Conservation (phyloP, 2,797 vertebrate genomes). For the Mormyrus proboscirostris region DNA sequence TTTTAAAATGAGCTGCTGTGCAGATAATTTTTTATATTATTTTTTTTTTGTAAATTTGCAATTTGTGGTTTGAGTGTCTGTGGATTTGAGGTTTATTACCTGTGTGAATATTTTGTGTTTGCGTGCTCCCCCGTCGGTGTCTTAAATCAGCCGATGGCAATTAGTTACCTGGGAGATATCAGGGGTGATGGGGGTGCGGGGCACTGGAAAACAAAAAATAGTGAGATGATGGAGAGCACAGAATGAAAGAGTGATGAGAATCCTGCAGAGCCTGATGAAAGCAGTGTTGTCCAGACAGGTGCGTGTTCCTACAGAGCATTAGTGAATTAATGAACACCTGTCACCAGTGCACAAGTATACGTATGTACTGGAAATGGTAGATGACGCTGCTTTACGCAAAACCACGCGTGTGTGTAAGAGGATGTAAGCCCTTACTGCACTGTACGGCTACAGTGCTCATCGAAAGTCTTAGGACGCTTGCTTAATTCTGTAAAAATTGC, state of each 20-base stretch:
- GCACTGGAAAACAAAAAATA: background rate
- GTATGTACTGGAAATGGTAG: background rate
- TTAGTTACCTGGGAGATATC: background rate
- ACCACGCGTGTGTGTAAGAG: background rate
- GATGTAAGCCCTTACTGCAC: background rate
- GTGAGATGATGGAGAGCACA: background rate
- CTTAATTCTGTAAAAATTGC: background rate
- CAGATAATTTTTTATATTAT: background rate
- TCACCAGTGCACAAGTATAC: background rate
- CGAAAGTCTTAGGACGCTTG: background rate
- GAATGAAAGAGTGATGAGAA: background rate
- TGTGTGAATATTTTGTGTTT: background rate
- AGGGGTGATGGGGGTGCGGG: background rate
- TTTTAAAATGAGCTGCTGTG: background rate
- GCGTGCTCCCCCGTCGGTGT: background rate
- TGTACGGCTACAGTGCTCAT: background rate
- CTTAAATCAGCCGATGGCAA: background rate
- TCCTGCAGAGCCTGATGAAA: background rate
- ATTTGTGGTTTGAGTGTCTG: background rate
- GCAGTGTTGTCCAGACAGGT: background rate
- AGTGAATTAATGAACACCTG: background rate
- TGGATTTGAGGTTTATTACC: background rate
- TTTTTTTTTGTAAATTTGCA: background rate
- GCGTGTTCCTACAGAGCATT: background rate
- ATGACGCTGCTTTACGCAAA: background rate